phyloP scores from a whole-genome alignment of 1,140 invertebrate genomes.

The Episyrphus balteatus region DNA sequence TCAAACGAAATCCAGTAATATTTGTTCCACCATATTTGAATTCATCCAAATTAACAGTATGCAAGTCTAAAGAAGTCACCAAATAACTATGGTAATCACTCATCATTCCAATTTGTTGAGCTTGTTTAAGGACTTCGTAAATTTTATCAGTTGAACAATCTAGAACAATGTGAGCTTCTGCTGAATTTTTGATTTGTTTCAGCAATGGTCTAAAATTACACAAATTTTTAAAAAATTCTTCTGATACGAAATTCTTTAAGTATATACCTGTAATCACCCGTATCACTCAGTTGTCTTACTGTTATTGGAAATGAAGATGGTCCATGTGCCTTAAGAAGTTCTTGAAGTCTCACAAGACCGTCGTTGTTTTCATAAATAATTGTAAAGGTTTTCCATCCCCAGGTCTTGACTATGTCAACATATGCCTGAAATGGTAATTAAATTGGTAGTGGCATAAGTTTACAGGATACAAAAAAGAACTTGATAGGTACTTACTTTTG shows the following conservation, averaged over 20 bases:
- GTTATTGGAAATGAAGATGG: conserved; percentile 70
- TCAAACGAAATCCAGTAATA: conserved; percentile 76
- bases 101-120: conserved; percentile 92
- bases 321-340: conserved; percentile 80
- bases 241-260: not conserved
- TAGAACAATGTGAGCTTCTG: conserved; percentile 82
- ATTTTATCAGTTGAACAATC: conserved; percentile 81
- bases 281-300: conserved; percentile 67
- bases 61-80: conserved; percentile 80
- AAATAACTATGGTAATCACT: conserved; percentile 86
- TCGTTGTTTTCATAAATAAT: conserved; percentile 94
- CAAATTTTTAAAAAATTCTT: not conserved
- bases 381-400: conserved; percentile 88
- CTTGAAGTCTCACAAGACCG: conserved; percentile 81
- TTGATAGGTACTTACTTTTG: conserved; percentile 51
- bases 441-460: conserved; percentile 13
- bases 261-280: conserved; percentile 63
- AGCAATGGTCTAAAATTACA: conserved; percentile 54
- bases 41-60: conserved; percentile 82
- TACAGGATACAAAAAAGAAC: not conserved
- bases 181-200: conserved; percentile 83
- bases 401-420: conserved; percentile 76
- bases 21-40: conserved; percentile 90
- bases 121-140: conserved; percentile 76
- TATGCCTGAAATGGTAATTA: conserved; percentile 54